A percentile compares a stretch with the other conserved stretches of the same genome.
Evolutionary conservation across 1,140 invertebrate species (phyloP).

Genomic region (Aphelenchoides besseyi): DNA sequence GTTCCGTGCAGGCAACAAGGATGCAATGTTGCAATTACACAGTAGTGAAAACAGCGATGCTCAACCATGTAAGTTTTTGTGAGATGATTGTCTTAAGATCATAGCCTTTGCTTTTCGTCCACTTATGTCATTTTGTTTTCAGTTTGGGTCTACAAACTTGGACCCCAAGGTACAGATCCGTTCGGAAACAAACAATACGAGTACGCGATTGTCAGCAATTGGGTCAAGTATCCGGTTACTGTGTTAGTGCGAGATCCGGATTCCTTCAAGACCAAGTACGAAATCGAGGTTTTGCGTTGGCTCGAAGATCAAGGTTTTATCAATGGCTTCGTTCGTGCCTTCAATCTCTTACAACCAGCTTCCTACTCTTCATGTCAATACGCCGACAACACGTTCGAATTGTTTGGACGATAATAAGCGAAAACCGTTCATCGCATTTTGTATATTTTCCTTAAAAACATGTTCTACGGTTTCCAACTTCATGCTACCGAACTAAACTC

Average conservation of each 20-base stretch:
- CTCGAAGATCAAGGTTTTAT: slow-evolving; percentile 62
- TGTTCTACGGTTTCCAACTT: too few relatives aligned
- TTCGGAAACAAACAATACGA: slow-evolving; percentile 63
- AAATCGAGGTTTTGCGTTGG: slow-evolving; percentile 60
- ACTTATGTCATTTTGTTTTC: slow-evolving; percentile 28
- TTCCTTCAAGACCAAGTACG: slow-evolving; percentile 61
- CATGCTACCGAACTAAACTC: neutral
- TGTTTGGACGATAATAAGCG: slow-evolving; percentile 53
- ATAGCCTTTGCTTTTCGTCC: neutral
- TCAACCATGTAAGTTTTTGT: slow-evolving; percentile 53
- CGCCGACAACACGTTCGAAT: slow-evolving; percentile 61
- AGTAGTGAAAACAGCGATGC: slow-evolving; percentile 59
- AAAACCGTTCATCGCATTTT: too few relatives aligned
- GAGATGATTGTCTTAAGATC: neutral
- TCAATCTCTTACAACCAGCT: slow-evolving; percentile 61
- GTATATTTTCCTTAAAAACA: too few relatives aligned
- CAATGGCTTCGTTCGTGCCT: slow-evolving; percentile 61
- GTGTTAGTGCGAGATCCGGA: slow-evolving; percentile 61
- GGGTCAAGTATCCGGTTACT: slow-evolving; percentile 59
- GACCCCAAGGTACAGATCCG: slow-evolving; percentile 61
- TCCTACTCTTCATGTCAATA: slow-evolving; percentile 58
- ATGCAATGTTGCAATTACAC: slow-evolving; percentile 62
- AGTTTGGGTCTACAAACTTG: slow-evolving; percentile 63
- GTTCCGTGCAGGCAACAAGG: slow-evolving; percentile 63
- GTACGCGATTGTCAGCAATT: slow-evolving; percentile 59